Evolutionary conservation across 2,888 invertebrate genomes (phyloP), one percentile per base, ranked within the genome.

Genomic region (Drosophila tripunctata): DNA sequence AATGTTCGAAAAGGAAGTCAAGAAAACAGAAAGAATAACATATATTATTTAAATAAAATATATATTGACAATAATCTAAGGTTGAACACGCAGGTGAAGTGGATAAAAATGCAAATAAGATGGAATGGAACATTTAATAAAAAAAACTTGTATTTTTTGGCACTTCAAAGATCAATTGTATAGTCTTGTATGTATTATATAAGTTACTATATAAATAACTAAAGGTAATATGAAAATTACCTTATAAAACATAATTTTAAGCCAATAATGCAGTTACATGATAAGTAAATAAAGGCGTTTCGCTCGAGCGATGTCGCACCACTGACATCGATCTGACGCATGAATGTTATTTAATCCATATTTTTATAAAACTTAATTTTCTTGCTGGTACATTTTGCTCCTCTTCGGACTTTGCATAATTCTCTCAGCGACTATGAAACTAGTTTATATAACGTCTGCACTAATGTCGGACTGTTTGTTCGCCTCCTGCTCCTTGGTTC

Each of bases 311-410:
- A n/a, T n/a, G 0, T 0, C 6, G 0, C 67, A 75, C 7, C 17
- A 0, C 4, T 44, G 0, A 35, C 31, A 8, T 75, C 73, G 1
- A 84, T 63, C 15, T 84, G 80, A 0, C 60, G 61, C 78, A 75
- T 73, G n/a, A 55, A 63, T 2, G 70, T 38, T 35, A 73, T 61
- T 36, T 61, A 55, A 30, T 62, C 63, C 17, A 54, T 12, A 2
- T 73, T 78, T 0, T 4, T 7, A 2, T 6, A 10, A 3, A 10
- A 8, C 5, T 6, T 41, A 1, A 33, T 3, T 17, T 3, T 30
- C 22, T 3, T 35, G 2, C 3, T 19, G 3, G 27, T 50, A 4
- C 15, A n/a, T 48, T 22, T 51, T 63, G n/a, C 24, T 48, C 0
- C 17, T 5, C 2, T 40, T 41, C 5, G 1, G 2, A 0, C 0